These are phyloP conservation scores for Hassar affinis DNA, from an alignment of 2,113 vertebrate genomes.

Conservation along the genomic window DNA sequence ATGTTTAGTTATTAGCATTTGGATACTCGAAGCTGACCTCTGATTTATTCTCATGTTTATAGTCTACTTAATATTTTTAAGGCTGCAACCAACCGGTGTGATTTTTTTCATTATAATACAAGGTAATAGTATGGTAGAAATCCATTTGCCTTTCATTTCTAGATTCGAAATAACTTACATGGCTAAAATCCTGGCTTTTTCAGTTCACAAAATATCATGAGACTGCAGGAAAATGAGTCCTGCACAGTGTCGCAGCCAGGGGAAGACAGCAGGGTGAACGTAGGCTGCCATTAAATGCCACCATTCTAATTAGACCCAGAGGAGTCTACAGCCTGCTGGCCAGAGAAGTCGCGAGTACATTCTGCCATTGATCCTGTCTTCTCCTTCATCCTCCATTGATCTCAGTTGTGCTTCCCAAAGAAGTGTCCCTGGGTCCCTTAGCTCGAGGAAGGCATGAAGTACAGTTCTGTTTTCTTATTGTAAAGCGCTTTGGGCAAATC, in stretches of 20 bases:
- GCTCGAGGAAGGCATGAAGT: conserved; percentile 1
- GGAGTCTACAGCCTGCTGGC: conserved; percentile 26
- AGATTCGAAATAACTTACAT: not conserved
- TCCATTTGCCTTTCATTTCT: not conserved
- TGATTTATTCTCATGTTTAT: not conserved
- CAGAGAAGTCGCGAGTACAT: conserved; percentile 48
- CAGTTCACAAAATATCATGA: not conserved
- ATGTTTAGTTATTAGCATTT: not conserved
- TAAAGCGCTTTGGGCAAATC: not conserved
- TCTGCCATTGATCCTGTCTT: conserved; percentile 48
- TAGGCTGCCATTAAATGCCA: conserved; percentile 39
- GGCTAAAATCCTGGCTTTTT: not conserved
- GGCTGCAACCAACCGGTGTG: not conserved
- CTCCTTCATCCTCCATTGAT: conserved; percentile 70
- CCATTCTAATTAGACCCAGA: conserved; percentile 48
- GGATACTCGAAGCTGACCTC: not conserved
- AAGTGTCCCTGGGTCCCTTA: conserved; percentile 50
- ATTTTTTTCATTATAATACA: not conserved
- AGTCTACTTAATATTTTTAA: not conserved
- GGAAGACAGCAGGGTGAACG: conserved; percentile 29
- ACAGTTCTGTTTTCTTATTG: not conserved
- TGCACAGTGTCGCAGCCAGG: not conserved
- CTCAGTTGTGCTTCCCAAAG: conserved; percentile 66
- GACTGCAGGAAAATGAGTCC: not conserved
- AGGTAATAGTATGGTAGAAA: not conserved